Conservation (phyloP, 2,888 invertebrate genomes). For the Teinopalpus imperialis region DNA sequence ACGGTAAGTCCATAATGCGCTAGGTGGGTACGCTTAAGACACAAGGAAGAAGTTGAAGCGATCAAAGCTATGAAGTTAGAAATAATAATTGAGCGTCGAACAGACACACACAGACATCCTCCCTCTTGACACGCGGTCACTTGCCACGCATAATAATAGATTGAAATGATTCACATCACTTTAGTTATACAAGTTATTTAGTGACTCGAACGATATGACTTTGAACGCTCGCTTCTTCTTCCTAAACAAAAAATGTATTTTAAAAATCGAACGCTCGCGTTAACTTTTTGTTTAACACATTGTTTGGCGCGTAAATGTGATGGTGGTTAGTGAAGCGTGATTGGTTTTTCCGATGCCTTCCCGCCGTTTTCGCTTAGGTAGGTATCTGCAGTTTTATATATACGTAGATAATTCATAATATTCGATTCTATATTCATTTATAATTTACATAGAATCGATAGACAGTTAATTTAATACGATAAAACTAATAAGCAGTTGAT, state of each 20-base stretch:
- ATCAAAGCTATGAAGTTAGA: constrained; percentile 21
- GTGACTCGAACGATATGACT: constrained; percentile 65
- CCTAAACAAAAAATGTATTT: constrained; percentile 27
- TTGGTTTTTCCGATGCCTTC: constrained; percentile 50
- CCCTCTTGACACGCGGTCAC: constrained; percentile 78
- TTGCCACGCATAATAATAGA: constrained; percentile 79
- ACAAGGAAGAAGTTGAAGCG: too few species aligned
- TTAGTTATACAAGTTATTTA: constrained; percentile 58
- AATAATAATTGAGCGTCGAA: constrained; percentile 34
- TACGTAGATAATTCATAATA: not conserved
- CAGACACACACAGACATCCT: constrained; percentile 51
- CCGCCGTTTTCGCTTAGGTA: constrained; percentile 51
- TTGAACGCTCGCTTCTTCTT: constrained; percentile 36
- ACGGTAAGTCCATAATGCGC: too few species aligned
- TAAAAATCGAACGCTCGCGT: constrained; percentile 28
- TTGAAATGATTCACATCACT: constrained; percentile 71
- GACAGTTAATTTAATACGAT: too few species aligned
- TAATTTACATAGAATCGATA: too few species aligned
- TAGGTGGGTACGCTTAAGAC: too few species aligned
- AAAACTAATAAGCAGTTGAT: too few species aligned
- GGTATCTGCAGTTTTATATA: constrained; percentile 31
- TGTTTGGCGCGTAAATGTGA: constrained; percentile 36
- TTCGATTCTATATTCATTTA: too few species aligned
- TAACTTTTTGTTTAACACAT: constrained; percentile 34
- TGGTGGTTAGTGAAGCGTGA: constrained; percentile 39